phyloP scores from a whole-genome alignment of 1,140 invertebrate species.

The Wasmannia auropunctata region DNA sequence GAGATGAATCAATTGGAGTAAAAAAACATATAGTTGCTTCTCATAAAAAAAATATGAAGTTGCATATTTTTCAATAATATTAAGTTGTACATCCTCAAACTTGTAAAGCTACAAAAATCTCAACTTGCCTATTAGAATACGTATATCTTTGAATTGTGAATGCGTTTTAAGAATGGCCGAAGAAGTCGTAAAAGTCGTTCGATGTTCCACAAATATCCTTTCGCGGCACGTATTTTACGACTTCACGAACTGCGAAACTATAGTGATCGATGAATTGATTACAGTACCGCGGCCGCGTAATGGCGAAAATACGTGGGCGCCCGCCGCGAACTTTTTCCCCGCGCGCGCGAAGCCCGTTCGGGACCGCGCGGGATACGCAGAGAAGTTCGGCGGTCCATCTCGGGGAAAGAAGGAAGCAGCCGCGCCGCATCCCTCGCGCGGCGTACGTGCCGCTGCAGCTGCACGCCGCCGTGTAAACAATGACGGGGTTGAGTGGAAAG shows the following conservation, averaged over 20 bases:
- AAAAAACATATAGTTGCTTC: too few relatives aligned
- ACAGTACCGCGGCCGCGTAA: background rate
- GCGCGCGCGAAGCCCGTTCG: too few relatives aligned
- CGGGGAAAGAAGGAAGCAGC: background rate
- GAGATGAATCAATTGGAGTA: too few relatives aligned
- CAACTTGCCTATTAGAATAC: background rate
- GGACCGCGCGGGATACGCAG: background rate
- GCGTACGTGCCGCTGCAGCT: slow-evolving; percentile 17
- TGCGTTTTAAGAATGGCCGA: background rate
- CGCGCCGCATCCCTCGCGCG: background rate
- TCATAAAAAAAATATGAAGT: too few relatives aligned
- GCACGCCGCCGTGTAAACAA: slow-evolving; percentile 44
- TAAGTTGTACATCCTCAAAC: too few relatives aligned
- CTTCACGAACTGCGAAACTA: background rate
- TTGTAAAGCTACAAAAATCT: background rate
- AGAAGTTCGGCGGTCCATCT: slow-evolving; percentile 36
- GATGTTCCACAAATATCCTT: background rate
- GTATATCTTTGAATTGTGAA: background rate
- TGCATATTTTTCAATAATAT: too few relatives aligned
- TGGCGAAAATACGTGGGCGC: background rate
- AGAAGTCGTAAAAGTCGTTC: background rate
- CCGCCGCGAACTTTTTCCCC: background rate
- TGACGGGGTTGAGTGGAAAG: too few relatives aligned
- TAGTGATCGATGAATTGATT: background rate
- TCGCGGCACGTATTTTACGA: background rate